Evolutionary conservation across 2,113 vertebrate species (phyloP).

Genomic region (Sitta europaea): DNA sequence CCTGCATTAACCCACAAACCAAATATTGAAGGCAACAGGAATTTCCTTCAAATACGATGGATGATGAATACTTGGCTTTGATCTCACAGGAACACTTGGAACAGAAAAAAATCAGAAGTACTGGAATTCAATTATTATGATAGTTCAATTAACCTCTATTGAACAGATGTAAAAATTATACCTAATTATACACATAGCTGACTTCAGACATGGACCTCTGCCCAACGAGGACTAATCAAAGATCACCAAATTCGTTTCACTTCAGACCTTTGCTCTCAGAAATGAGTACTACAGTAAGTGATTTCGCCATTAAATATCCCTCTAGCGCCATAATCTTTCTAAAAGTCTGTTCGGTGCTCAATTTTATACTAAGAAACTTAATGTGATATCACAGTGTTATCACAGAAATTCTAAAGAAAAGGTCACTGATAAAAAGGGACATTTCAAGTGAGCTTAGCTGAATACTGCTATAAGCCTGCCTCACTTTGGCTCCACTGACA

Average conservation of each 20-base stretch:
- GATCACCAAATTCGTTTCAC: constrained; percentile 52
- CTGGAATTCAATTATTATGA: constrained; percentile 56
- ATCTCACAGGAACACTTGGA: constrained; percentile 29
- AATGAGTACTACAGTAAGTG: constrained; percentile 53
- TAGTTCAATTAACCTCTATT: constrained; percentile 60
- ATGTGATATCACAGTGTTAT: constrained; percentile 27
- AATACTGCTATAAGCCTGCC: constrained; percentile 25
- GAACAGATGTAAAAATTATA: constrained; percentile 51
- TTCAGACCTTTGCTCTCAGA: constrained; percentile 64
- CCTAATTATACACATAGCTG: constrained; percentile 49
- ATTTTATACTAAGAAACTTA: constrained; percentile 30
- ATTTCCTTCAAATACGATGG: not conserved
- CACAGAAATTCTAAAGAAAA: constrained; percentile 48
- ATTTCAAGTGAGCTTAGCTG: constrained; percentile 28
- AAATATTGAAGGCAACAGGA: not conserved
- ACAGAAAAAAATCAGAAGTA: constrained; percentile 36
- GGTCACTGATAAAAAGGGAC: constrained; percentile 5
- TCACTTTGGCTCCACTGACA: not conserved
- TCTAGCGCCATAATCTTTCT: constrained; percentile 43
- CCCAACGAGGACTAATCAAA: constrained; percentile 32
- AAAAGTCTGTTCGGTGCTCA: constrained; percentile 25
- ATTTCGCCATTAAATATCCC: constrained; percentile 59
- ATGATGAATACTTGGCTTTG: constrained; percentile 18
- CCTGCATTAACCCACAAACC: not conserved
- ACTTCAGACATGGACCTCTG: constrained; percentile 54